Conservation (phyloP, 2,113 vertebrate genomes). For the Tretioscincus oriximinensis region DNA sequence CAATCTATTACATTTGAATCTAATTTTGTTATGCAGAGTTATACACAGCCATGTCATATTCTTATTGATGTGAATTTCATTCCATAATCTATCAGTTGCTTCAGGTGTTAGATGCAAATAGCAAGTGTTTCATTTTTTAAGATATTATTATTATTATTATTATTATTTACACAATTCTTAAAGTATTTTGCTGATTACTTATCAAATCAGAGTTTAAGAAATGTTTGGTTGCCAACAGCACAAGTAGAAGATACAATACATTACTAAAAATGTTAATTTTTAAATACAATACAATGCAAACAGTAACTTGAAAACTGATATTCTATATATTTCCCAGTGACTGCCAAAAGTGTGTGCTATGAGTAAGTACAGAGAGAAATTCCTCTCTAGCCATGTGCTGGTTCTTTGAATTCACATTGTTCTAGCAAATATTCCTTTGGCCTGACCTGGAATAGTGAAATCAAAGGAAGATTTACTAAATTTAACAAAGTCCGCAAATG, state of each 20-base stretch:
- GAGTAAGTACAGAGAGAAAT: too few relatives aligned
- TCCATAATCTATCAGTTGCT: constrained; percentile 22
- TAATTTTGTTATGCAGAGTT: neutral
- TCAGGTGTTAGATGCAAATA: constrained; percentile 25
- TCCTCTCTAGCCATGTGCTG: too few relatives aligned
- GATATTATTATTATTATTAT: neutral
- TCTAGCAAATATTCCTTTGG: too few relatives aligned
- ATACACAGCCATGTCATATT: neutral
- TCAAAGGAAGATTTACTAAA: too few relatives aligned
- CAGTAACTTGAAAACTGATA: neutral
- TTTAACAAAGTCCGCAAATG: too few relatives aligned
- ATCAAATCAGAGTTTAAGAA: neutral
- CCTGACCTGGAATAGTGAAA: too few relatives aligned
- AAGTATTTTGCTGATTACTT: neutral
- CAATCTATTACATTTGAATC: neutral
- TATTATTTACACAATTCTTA: constrained; percentile 38
- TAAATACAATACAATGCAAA: neutral
- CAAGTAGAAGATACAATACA: neutral
- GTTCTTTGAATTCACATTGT: too few relatives aligned
- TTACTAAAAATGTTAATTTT: neutral
- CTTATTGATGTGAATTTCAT: accelerated
- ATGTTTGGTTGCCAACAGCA: neutral
- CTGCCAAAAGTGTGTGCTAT: too few relatives aligned
- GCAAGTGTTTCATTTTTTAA: constrained; percentile 21
- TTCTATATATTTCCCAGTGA: too few relatives aligned